Conservation (phyloP, 1,140 invertebrate genomes). For the Drosophila tropicalis region DNA sequence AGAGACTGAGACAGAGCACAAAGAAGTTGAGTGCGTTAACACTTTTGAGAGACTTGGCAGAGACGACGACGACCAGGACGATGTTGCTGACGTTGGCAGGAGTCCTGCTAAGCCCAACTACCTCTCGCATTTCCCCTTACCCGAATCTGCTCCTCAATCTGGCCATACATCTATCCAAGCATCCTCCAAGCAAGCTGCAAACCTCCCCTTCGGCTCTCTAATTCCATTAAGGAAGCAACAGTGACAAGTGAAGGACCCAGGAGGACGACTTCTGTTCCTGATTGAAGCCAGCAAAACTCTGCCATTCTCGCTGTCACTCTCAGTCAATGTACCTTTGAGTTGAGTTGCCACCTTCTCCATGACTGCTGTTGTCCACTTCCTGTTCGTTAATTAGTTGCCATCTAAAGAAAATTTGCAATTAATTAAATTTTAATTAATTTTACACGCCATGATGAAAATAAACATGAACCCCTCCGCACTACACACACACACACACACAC, state of each 20-base stretch:
- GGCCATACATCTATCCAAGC: neutral
- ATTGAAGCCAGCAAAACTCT: constrained; percentile 18
- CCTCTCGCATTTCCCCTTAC: neutral
- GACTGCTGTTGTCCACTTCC: constrained; percentile 16
- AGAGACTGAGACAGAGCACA: constrained; percentile 39
- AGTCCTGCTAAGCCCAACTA: constrained; percentile 12
- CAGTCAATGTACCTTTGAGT: constrained; percentile 58
- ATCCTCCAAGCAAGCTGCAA: neutral
- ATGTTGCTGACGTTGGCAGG: constrained; percentile 52
- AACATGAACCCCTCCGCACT: constrained; percentile 5
- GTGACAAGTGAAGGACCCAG: constrained; percentile 69
- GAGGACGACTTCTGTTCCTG: constrained; percentile 27
- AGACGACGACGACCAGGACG: constrained; percentile 4
- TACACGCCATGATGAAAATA: constrained; percentile 47
- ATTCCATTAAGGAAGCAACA: constrained; percentile 81
- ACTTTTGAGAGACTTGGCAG: constrained; percentile 61
- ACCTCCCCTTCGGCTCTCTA: constrained; percentile 41
- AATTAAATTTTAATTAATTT: constrained; percentile 79
- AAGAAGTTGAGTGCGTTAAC: constrained; percentile 77
- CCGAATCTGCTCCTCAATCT: neutral
- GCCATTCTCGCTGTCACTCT: constrained; percentile 2
- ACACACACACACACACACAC: too few species aligned
- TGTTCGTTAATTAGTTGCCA: constrained; percentile 49
- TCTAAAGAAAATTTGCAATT: constrained; percentile 68
- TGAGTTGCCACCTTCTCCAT: constrained; percentile 6